phyloP scores from a whole-genome alignment of 1,140 invertebrate genomes.

The Drosophila watanabei region DNA sequence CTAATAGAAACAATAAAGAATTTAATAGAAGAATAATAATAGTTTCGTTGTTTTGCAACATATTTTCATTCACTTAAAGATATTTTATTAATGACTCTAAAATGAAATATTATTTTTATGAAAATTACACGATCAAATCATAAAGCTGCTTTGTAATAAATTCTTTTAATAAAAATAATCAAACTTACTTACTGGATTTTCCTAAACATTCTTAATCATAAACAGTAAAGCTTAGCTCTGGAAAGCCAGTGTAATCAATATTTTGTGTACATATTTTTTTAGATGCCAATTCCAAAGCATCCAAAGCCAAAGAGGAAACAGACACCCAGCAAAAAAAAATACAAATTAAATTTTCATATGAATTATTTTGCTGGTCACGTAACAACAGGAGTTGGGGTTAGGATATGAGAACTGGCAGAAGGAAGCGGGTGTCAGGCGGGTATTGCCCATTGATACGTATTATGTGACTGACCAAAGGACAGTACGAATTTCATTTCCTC shows the following conservation, averaged over 20 bases:
- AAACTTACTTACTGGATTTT: background rate
- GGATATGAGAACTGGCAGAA: slow-evolving; percentile 12
- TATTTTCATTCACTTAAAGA: too few relatives aligned
- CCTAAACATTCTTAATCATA: background rate
- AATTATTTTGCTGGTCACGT: slow-evolving; percentile 82
- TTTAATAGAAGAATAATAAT: too few relatives aligned
- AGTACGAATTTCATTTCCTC: slow-evolving; percentile 40
- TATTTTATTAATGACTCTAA: too few relatives aligned
- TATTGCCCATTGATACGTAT: slow-evolving; percentile 79
- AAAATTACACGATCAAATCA: too few relatives aligned
- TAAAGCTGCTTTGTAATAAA: too few relatives aligned
- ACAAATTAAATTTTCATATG: slow-evolving; percentile 84
- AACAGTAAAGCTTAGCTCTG: background rate
- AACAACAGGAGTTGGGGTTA: slow-evolving; percentile 19
- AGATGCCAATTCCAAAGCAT: slow-evolving; percentile 15
- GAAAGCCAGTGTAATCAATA: slow-evolving; percentile 20
- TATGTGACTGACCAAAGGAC: slow-evolving; percentile 70
- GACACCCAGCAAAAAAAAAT: slow-evolving; percentile 39
- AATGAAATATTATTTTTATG: too few relatives aligned
- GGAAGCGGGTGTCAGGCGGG: slow-evolving; percentile 13
- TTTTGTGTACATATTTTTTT: slow-evolving; percentile 25
- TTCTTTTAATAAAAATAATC: too few relatives aligned
- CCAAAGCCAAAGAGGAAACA: slow-evolving; percentile 4
- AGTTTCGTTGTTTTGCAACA: too few relatives aligned
- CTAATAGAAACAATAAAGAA: too few relatives aligned